Percentiles rank a stretch among this genome's conserved stretches.
Evolutionary conservation across 2,113 vertebrate species (phyloP).

Genomic region (Heliornis fulica): DNA sequence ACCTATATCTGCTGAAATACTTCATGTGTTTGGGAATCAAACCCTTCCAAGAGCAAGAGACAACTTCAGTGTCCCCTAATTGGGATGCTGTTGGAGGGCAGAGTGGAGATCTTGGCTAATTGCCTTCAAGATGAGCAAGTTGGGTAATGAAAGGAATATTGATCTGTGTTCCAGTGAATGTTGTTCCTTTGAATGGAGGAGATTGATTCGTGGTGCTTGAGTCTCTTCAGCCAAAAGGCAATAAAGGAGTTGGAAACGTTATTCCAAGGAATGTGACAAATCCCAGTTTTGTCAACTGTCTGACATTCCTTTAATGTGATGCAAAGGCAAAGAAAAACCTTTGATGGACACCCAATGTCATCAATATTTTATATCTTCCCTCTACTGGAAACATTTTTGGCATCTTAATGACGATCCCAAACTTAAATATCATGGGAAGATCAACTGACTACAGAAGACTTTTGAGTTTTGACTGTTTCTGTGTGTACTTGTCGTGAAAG

Average conservation of each 20-base stretch:
- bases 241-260: accelerated
- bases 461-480: neutral
- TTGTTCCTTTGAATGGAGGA: neutral
- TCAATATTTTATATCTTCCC: neutral
- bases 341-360: neutral
- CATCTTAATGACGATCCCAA: neutral
- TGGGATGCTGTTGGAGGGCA: neutral
- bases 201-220: neutral
- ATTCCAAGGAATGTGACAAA: neutral
- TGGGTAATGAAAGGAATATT: neutral
- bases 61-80: neutral
- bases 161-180: neutral
- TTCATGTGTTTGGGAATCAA: neutral
- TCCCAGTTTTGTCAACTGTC: neutral
- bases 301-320: neutral
- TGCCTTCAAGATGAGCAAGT: neutral
- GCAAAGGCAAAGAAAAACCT: neutral
- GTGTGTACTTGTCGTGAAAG: neutral
- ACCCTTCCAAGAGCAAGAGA: neutral
- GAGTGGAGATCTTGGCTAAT: neutral
- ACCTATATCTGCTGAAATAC: no score
- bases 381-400: neutral
- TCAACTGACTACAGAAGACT: neutral
- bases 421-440: neutral
- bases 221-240: neutral